Evolutionary conservation across 2,113 vertebrate genomes (phyloP).

Genomic region (Eira barbara): DNA sequence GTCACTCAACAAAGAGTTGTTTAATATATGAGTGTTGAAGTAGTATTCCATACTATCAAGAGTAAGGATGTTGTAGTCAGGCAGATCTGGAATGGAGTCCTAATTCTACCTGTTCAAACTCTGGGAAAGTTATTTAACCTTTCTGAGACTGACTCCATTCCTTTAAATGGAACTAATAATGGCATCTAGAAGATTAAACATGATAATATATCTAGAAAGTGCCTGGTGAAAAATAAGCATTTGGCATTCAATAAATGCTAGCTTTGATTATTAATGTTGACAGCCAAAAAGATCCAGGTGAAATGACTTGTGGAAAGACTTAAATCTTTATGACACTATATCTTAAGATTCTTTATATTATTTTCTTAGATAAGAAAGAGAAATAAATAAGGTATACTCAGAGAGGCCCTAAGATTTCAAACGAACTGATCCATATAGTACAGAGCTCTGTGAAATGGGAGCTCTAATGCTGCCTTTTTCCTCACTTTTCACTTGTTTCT

Average conservation of each 20-base stretch:
- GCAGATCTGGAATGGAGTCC: background rate
- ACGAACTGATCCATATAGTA: background rate
- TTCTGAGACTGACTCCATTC: background rate
- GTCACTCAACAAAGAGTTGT: background rate
- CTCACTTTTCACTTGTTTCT: background rate
- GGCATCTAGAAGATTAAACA: background rate
- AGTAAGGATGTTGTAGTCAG: background rate
- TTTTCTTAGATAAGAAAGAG: conserved; percentile 8
- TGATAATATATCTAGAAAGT: background rate
- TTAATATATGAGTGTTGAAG: background rate
- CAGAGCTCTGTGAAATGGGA: background rate
- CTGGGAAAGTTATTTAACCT: background rate
- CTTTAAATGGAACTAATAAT: background rate
- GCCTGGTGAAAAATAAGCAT: background rate
- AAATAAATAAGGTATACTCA: background rate
- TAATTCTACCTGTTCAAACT: background rate
- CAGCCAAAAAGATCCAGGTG: background rate
- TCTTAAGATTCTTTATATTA: background rate
- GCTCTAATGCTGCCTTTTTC: background rate
- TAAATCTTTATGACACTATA: background rate
- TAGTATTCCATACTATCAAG: background rate
- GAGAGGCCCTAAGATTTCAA: background rate
- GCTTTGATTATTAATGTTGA: background rate
- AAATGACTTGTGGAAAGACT: conserved; percentile 3
- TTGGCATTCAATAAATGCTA: background rate